Evolutionary conservation across 2,888 invertebrate species (phyloP), one percentile per base, ranked within the genome.

Genomic region (Callimorpha dominula): DNA sequence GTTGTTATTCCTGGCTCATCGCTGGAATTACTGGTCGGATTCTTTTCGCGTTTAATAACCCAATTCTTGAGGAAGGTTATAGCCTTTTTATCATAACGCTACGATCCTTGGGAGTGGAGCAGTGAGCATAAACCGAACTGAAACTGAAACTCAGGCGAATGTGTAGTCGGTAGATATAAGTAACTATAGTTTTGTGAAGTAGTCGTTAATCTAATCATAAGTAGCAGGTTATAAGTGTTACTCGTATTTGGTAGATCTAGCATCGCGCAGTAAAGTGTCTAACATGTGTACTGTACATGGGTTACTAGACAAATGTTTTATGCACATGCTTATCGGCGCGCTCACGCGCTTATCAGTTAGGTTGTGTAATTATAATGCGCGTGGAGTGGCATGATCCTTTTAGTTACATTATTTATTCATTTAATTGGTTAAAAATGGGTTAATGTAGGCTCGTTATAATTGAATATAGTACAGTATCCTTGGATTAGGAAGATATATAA

Each of bases 271-370:
- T 20, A 0, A 57, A 31, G 31, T 14, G 31, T 12, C 14, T 31
- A 57, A 68, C 67, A 54, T n/a, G 11, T 31, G 31, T 31, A 31
- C 7, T 7, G 42, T 67, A 54, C n/a, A 52, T 67, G 52, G 54
- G 40, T n/a, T 43, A 42, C 40, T 42, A 54, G 42, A 67, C 14
- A 54, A 31, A 62, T 65, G 52, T 52, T 72, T 65, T 60, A 72
- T 69, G 64, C 65, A 46, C 42, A 12, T 66, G 64, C 68, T 64
- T 68, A 69, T 66, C 60, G 40, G 63, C 40, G 0, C 5, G 72
- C 65, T 57, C 40, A 15, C n/a, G 42, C 65, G 40, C 60, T 72
- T 72, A 72, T 72, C 72, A 65, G 42, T 50, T 64, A 2, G 9
- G 31, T 52, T 60, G 20, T 54, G 17, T 63, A 63, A 62, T 68